Base-by-base conservation (phyloP, 1,140 invertebrate genomes). In the Alviniconcha marisindica region DNA sequence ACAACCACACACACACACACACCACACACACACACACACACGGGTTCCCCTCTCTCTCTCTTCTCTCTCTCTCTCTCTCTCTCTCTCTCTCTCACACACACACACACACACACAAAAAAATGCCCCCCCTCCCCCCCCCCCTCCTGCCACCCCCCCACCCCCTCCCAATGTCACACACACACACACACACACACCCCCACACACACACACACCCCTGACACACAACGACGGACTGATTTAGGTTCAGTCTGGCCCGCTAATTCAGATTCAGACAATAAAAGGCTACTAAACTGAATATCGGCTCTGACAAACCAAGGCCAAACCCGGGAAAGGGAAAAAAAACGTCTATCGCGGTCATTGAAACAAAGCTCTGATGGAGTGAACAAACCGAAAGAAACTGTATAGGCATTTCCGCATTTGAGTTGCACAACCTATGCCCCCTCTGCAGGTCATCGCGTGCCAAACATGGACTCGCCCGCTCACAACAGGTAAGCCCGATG, bases 391-490 rank as follows among this genome's bases (percentile, higher is more conserved):
- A 48, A 48, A 10, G 44, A 48, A 5, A 18, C 5, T 18, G 18
- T 18, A 10, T 18, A n/a, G 60, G 24, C 4, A 66, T n/a, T 28
- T 10, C 60, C 7, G 5, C 4, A n/a, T 66, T 10, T 12, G 5
- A 12, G 5, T 28, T n/a, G 24, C 69, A 71, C 69, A 71, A 4
- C 69, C 33, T 40, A 10, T 24, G 14, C 33, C 14, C 69, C 69
- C 36, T 40, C 15, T 18, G 10, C 36, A 33, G 33, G 18, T 40
- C 36, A 36, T 71, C 69, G 24, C 36, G 31, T 38, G 69, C 14
- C 10, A 38, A 5, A 71, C 33, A 40, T 71, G 69, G 69, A 71
- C 69, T 71, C 69, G 69, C 18, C 69, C 69, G 33, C 44, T 5
- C 44, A 48, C n/a, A n/a, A n/a, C 69, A 71, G 69, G 69, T 71